These are phyloP conservation scores for Tiliqua scincoides DNA, from an alignment of 2,113 vertebrate species.

Conservation along the genomic window DNA sequence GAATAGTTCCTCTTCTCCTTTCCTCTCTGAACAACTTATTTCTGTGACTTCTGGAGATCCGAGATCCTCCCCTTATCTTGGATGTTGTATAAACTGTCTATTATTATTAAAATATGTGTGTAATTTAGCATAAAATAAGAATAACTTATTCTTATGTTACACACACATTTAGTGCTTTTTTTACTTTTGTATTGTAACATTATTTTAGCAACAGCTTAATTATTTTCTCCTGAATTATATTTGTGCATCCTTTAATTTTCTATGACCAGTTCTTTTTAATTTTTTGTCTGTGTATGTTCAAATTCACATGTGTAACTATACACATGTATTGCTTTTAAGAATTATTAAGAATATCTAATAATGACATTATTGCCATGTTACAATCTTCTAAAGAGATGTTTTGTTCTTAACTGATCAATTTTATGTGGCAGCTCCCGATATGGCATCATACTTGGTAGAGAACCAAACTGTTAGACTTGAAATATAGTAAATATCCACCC, in stretches of 20 bases:
- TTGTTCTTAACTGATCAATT: constrained; percentile 33
- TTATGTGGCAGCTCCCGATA: background rate
- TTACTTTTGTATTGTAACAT: constrained; percentile 19
- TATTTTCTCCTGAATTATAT: constrained; percentile 17
- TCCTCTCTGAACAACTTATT: background rate
- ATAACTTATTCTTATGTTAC: constrained; percentile 5
- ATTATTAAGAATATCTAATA: background rate
- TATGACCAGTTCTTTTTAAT: background rate
- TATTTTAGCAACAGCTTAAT: constrained; percentile 35
- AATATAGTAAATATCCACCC: constrained; percentile 33
- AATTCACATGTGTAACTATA: background rate
- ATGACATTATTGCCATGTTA: constrained; percentile 27
- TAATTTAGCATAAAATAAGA: constrained; percentile 24
- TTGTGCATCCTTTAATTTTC: background rate
- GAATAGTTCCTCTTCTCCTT: background rate
- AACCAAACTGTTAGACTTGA: constrained; percentile 34
- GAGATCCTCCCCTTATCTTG: background rate
- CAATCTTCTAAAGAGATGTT: background rate
- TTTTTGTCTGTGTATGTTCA: constrained; percentile 11
- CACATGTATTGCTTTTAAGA: background rate
- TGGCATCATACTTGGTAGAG: constrained; percentile 12
- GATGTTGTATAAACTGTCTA: background rate
- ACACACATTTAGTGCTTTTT: constrained; percentile 12
- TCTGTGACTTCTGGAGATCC: background rate
- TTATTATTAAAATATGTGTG: background rate